Evolutionary conservation across 2,888 invertebrate species (phyloP).

Genomic region (Atrina japonica): DNA sequence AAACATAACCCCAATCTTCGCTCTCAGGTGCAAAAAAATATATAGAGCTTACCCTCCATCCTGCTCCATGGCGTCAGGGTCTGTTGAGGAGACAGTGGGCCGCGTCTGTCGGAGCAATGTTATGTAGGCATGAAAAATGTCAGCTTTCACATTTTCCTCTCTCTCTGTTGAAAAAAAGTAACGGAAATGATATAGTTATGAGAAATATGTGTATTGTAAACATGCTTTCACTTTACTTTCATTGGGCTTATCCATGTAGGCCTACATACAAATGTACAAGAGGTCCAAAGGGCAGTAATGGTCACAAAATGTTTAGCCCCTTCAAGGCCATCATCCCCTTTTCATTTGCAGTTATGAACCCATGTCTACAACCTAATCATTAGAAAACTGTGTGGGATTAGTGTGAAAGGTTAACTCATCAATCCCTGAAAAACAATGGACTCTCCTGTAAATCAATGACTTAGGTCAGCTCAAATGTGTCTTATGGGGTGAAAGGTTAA

Average conservation of each 20-base stretch:
- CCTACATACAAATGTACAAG: not conserved
- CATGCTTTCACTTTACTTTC: not conserved
- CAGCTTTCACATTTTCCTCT: slow-evolving; percentile 99
- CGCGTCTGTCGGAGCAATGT: slow-evolving; percentile 94
- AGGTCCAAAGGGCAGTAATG: too few species aligned
- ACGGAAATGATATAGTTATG: not conserved
- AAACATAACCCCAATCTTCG: not conserved
- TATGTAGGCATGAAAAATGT: slow-evolving; percentile 97
- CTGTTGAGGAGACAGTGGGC: slow-evolving; percentile 83
- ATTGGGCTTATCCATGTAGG: not conserved
- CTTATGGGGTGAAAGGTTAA: too few species aligned
- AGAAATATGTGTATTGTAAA: not conserved
- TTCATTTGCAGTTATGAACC: too few species aligned
- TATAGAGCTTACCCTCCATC: slow-evolving; percentile 77
- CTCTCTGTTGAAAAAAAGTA: slow-evolving; percentile 85
- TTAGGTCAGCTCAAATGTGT: too few species aligned
- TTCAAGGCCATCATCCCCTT: too few species aligned
- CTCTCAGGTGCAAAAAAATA: not conserved
- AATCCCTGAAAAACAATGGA: too few species aligned
- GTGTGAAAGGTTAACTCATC: too few species aligned
- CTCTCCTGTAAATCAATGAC: too few species aligned
- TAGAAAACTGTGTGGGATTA: too few species aligned
- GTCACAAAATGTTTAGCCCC: too few species aligned
- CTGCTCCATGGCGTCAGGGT: slow-evolving; percentile 81
- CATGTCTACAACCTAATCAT: too few species aligned